These are phyloP conservation scores for Chanos chanos DNA, from an alignment of 2,797 vertebrate genomes.

Conservation along the genomic window DNA sequence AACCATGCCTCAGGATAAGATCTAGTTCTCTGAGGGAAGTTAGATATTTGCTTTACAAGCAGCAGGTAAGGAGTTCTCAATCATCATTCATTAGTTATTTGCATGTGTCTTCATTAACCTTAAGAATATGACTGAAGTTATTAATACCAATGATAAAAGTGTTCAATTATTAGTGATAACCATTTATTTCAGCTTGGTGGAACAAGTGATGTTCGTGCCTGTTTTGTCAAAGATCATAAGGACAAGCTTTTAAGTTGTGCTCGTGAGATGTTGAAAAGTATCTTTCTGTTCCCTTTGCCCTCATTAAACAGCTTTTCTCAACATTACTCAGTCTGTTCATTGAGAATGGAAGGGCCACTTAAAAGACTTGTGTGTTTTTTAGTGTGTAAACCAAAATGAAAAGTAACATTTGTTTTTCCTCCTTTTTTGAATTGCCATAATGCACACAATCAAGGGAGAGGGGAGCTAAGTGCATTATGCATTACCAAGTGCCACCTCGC, in stretches of 20 bases:
- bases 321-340: slow-evolving; percentile 51
- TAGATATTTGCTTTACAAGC: too few relatives aligned
- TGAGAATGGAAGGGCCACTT: slow-evolving; percentile 50
- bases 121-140: too few relatives aligned
- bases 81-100: too few relatives aligned
- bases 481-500: slow-evolving; percentile 52
- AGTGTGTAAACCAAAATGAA: slow-evolving; percentile 66
- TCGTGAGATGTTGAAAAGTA: not conserved
- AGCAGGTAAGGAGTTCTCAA: too few relatives aligned
- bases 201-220: too few relatives aligned
- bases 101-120: too few relatives aligned
- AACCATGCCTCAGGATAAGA: too few relatives aligned
- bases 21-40: too few relatives aligned
- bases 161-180: too few relatives aligned
- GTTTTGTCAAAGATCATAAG: slow-evolving; percentile 21
- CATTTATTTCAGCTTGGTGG: too few relatives aligned
- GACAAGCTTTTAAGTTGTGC: too few relatives aligned
- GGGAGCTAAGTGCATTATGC: slow-evolving; percentile 77
- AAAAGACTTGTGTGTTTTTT: slow-evolving; percentile 67
- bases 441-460: slow-evolving; percentile 71
- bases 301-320: slow-evolving; percentile 59
- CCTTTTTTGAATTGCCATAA: slow-evolving; percentile 66
- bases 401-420: slow-evolving; percentile 71
- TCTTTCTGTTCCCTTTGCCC: slow-evolving; percentile 16
- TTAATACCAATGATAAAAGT: too few relatives aligned